These are phyloP conservation scores for Aphrocallistes beatrix DNA, from an alignment of 37 sponge, comb jelly and placozoan genomes.

Conservation along the genomic window DNA sequence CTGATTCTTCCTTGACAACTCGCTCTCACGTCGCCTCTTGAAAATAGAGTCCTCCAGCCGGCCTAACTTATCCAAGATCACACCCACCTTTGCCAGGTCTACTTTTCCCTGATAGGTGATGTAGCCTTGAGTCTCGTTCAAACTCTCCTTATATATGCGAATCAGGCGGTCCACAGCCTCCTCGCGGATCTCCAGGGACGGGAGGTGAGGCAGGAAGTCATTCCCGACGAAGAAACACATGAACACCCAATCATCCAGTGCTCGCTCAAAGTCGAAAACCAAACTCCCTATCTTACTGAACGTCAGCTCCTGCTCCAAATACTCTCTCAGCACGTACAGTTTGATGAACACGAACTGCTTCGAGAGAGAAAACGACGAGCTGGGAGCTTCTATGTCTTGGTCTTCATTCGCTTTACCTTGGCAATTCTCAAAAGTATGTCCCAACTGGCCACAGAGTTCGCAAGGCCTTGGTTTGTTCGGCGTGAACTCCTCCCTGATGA, in stretches of 20 bases:
- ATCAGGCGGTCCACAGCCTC: conserved; percentile 94
- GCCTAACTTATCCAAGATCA: conserved; percentile 69
- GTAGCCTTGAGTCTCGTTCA: conserved; percentile 75
- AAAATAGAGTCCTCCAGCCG: conserved; percentile 62
- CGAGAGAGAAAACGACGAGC: conserved; percentile 25
- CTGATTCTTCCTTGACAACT: conserved; percentile 50
- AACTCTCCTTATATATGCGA: conserved; percentile 70
- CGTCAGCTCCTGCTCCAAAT: conserved; percentile 75
- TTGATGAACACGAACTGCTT: conserved; percentile 92
- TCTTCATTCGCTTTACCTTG: conserved; percentile 25
- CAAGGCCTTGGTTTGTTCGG: conserved; percentile 68
- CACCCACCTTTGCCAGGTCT: conserved; percentile 61
- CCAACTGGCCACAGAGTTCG: conserved; percentile 88
- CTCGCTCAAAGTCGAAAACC: conserved; percentile 43
- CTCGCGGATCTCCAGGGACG: conserved; percentile 91
- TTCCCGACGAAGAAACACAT: conserved; percentile 99
- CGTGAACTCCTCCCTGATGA: conserved; percentile 95
- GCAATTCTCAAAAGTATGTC: neutral
- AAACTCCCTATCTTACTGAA: conserved; percentile 36
- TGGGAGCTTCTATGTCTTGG: conserved; percentile 59
- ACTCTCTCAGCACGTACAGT: conserved; percentile 79
- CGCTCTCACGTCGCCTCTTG: conserved; percentile 65
- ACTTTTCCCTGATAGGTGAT: conserved; percentile 76
- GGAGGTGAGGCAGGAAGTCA: conserved; percentile 97
- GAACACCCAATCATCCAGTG: conserved; percentile 99